Evolutionary conservation across 37 sponge, comb jelly and placozoan genomes (phyloP), one percentile per base, ranked within the genome.

Genomic region (Agelas oroides): DNA sequence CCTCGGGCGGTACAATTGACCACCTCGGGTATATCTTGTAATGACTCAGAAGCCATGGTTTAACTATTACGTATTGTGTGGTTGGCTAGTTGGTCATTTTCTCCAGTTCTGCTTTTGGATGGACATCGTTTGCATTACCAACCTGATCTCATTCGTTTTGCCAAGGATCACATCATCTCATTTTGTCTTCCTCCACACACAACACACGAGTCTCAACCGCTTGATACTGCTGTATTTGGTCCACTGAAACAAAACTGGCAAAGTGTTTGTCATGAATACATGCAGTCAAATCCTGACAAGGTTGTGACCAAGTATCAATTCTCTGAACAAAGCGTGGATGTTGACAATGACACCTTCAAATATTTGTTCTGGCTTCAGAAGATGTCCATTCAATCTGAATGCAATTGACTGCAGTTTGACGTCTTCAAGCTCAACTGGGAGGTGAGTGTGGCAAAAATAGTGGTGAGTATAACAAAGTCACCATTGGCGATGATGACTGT

Each of bases 111-210:
- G 6, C 54, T 85, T 6, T 39, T 85, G 8, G 86, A 85, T 53
- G 86, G 86, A 12, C 76, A 74, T 58, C 30, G 63, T 23, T 74
- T 76, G 5, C 84, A 84, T 35, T 84, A 64, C 59, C 59, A 55
- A 6, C 73, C 83, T 1, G 75, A 84, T 12, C 1, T 73, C 17
- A 62, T 85, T 67, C 35, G 40, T 32, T 27, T 76, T 31, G 76
- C 86, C 18, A 24, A 1, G n/a, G 67, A 76, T 57, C 58, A 85
- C 21, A 24, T 65, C 11, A 64, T 85, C 35, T 11, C 52, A 1
- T 66, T 85, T 18, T 24, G 19, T 23, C 86, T 85, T 12, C 53
- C 66, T 17, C 84, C 75, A 17, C 74, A 84, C 54, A 84, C 84
- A 56, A 78, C 79, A 18, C 79, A 78, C 38, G 79, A 78, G 27